Percentiles rank a stretch among this genome's conserved stretches.
phyloP scores from a whole-genome alignment of 2,888 invertebrate genomes.

The Orchestes rusci region DNA sequence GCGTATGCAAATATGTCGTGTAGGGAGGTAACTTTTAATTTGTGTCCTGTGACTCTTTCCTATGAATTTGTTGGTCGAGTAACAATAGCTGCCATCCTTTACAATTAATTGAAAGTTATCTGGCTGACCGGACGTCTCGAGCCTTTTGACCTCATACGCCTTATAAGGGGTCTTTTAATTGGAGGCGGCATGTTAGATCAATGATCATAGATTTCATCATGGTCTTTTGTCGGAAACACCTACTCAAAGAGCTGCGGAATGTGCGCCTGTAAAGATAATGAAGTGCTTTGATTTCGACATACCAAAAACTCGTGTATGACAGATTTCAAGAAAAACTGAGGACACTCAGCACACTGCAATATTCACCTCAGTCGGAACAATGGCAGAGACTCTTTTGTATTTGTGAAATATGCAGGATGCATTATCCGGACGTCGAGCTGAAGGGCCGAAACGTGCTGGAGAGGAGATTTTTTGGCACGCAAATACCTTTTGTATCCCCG shows the following conservation, averaged over 20 bases:
- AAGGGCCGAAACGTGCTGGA: slow-evolving; percentile 31
- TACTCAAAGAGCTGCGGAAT: no score
- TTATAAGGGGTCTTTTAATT: slow-evolving; percentile 22
- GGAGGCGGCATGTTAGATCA: slow-evolving; percentile 20
- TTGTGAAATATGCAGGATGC: slow-evolving; percentile 21
- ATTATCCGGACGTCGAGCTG: slow-evolving; percentile 18
- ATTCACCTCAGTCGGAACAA: slow-evolving; percentile 15
- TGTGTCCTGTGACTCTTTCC: no score
- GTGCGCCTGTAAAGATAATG: no score
- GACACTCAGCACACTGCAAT: no score
- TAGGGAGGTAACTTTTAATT: no score
- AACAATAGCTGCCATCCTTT: slow-evolving; percentile 17
- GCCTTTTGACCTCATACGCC: slow-evolving; percentile 20
- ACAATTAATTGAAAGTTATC: slow-evolving; percentile 22
- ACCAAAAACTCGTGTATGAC: no score
- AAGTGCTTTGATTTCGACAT: no score
- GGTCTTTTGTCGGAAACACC: slow-evolving; percentile 19
- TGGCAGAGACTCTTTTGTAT: slow-evolving; percentile 16
- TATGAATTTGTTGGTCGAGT: no score
- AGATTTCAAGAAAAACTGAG: no score
- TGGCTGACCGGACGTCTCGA: slow-evolving; percentile 12
- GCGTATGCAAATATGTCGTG: no score
- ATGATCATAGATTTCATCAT: slow-evolving; percentile 15
- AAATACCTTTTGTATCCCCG: slow-evolving; percentile 33
- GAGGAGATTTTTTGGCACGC: slow-evolving; percentile 34